Base-by-base conservation (phyloP, 2,797 vertebrate species). In the Perodicticus potto region DNA sequence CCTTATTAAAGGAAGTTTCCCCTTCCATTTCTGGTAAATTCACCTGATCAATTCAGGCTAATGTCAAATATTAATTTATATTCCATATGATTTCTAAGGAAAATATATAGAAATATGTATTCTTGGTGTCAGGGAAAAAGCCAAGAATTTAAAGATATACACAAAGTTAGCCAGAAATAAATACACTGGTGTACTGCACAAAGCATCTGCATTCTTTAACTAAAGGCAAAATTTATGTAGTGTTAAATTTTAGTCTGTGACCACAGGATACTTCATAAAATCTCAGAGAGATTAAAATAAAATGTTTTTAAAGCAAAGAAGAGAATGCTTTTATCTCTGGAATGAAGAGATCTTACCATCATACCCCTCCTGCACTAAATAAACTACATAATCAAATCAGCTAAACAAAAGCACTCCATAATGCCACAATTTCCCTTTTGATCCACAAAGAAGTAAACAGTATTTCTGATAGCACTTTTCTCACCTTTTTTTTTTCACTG, bases 21-120 rank as follows among this genome's bases (percentile, higher is more conserved):
- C 19, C n/a, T 94, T 63, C n/a, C n/a, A 29, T 87, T 85, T 88
- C 61, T 40, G 67, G 22, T 49, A 91, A 91, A 57, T 93, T 95
- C 22, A 83, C 32, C 17, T 93, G n/a, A 86, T 89, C 69, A 93
- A 11, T 8, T 59, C 14, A 81, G 49, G 25, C 8, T 63, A 10
- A 43, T 76, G 20, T 6, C 82, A 82, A 88, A 78, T 63, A 45
- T 78, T 73, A 40, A 82, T 37, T 73, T 86, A 49, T 16, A 49
- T 34, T 63, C 61, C 43, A 67, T 77, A 88, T 55, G 65, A 84
- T 92, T 93, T 88, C 32, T 45, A 69, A 25, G 55, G 53, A 63
- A 63, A 61, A 86, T 19, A 77, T 32, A 53, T 17, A 43, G 53
- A 43, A 76, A 61, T 73, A 45, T 65, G 23, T 92, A 59, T 61